Percentiles rank a stretch among this genome's conserved stretches.
phyloP scores from a whole-genome alignment of 2,797 vertebrate species.

The Parambassis ranga region DNA sequence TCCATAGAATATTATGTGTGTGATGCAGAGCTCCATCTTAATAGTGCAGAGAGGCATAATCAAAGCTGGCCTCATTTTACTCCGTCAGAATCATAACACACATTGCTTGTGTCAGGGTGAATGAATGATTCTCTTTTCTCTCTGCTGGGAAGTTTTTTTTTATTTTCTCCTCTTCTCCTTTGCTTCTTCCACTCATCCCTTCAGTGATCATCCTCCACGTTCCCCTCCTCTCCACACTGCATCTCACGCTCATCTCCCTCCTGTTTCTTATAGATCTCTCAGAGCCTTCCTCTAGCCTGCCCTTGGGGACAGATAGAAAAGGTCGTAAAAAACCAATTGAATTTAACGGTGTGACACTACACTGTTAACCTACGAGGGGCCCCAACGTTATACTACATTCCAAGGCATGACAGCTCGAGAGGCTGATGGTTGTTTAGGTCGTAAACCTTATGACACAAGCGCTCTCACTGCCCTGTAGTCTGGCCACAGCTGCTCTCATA shows the following conservation, averaged over 20 bases:
- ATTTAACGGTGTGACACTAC: conserved; percentile 63
- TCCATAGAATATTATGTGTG: conserved; percentile 56
- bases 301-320: conserved; percentile 59
- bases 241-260: conserved; percentile 14
- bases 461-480: conserved; percentile 15
- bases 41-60: conserved; percentile 52
- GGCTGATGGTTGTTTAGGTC: conserved; percentile 52
- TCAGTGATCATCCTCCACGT: conserved; percentile 6
- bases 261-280: conserved; percentile 20
- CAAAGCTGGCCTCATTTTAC: conserved; percentile 71
- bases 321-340: conserved; percentile 67
- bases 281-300: conserved; percentile 34
- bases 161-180: conserved; percentile 5
- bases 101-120: conserved; percentile 18
- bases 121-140: conserved; percentile 34
- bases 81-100: conserved; percentile 54
- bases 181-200: conserved; percentile 2
- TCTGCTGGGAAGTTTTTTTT: conserved; percentile 21
- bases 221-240: background rate
- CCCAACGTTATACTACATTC: conserved; percentile 17
- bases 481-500: background rate
- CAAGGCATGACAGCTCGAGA: conserved; percentile 51
- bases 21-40: conserved; percentile 61
- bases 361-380: conserved; percentile 64
- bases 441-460: conserved; percentile 59